Percentiles rank a stretch among this genome's conserved stretches.
Conservation (phyloP, 2,113 vertebrate genomes). For the Engraulis encrasicolus region DNA sequence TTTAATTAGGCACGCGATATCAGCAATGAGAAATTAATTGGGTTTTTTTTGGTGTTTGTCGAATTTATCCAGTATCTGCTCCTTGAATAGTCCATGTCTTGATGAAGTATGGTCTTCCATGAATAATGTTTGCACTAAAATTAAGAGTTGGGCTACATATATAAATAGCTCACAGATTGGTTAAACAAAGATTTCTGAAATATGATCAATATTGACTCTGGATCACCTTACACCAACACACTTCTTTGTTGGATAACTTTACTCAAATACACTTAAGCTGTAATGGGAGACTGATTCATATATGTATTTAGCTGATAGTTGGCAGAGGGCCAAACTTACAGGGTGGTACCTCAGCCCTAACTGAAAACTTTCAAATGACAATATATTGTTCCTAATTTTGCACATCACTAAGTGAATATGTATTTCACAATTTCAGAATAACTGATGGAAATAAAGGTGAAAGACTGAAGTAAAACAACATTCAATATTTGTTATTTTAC, state of each 20-base stretch:
- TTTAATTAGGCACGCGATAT: not conserved
- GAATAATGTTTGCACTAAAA: constrained; percentile 9
- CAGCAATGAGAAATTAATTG: constrained; percentile 9
- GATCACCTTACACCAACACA: constrained; percentile 17
- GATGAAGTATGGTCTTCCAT: not conserved
- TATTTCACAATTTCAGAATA: no score
- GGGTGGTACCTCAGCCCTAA: not conserved
- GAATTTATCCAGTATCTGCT: not conserved
- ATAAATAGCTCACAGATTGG: constrained; percentile 1
- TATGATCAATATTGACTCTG: constrained; percentile 29
- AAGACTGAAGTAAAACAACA: no score
- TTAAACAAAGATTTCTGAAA: constrained; percentile 24
- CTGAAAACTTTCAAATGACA: not conserved
- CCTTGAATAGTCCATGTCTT: not conserved
- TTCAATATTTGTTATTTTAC: no score
- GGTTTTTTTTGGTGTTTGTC: constrained; percentile 12
- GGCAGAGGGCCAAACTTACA: not conserved
- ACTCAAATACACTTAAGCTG: not conserved
- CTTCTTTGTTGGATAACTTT: not conserved
- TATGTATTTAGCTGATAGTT: not conserved
- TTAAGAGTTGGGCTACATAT: not conserved
- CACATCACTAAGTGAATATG: not conserved
- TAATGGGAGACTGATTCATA: not conserved
- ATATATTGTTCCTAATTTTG: not conserved
- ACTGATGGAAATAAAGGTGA: no score